Conservation (phyloP, 2,113 vertebrate genomes). For the Cyphomyrus discorhynchus region DNA sequence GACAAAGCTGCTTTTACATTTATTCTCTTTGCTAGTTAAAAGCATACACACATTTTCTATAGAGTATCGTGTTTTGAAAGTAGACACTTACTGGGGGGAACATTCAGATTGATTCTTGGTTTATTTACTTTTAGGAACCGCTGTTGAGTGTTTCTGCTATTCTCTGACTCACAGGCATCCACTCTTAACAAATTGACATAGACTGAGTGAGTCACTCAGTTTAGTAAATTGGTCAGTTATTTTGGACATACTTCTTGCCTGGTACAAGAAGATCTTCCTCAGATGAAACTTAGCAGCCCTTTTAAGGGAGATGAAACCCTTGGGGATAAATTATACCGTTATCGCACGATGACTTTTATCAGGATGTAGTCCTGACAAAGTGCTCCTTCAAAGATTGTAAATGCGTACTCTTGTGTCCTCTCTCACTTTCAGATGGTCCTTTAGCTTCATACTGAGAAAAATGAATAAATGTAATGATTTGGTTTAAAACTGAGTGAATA, state of each 20-base stretch:
- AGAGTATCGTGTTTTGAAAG: background rate
- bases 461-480: background rate
- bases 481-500: background rate
- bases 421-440: background rate
- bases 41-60: background rate
- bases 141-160: background rate
- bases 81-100: background rate
- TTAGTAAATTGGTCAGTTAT: background rate
- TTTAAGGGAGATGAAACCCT: background rate
- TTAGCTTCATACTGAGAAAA: background rate
- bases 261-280: background rate
- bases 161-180: constrained; percentile 5
- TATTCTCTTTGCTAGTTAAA: background rate
- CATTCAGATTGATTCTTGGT: background rate
- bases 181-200: background rate
- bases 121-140: background rate
- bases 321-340: background rate
- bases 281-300: background rate
- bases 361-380: background rate
- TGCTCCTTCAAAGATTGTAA: background rate
- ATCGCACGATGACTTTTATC: background rate
- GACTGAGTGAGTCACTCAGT: background rate
- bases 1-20: background rate
- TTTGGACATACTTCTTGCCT: background rate
- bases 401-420: background rate